Evolutionary conservation across 2,888 invertebrate species (phyloP).

Genomic region (Perizoma flavofasciatum): DNA sequence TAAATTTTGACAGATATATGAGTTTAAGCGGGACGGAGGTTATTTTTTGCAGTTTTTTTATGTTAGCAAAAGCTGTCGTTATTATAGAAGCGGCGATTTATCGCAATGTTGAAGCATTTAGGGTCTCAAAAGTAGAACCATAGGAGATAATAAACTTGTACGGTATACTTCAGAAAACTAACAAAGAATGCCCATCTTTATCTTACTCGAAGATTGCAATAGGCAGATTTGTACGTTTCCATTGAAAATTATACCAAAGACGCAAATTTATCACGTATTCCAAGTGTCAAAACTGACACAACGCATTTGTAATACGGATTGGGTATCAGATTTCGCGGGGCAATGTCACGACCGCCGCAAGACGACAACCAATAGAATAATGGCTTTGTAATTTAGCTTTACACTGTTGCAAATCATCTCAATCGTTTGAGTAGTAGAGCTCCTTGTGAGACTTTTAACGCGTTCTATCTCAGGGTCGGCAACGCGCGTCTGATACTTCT

Average conservation of each 20-base stretch:
- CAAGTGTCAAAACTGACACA: conserved; percentile 40
- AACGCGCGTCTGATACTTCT: no score
- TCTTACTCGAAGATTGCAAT: no score
- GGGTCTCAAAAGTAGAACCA: conserved; percentile 45
- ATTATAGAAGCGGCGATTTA: conserved; percentile 42
- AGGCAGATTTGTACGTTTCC: neutral
- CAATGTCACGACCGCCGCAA: conserved; percentile 32
- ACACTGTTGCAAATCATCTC: conserved; percentile 37
- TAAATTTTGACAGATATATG: conserved; percentile 67
- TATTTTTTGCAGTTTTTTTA: conserved; percentile 38
- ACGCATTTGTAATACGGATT: conserved; percentile 16
- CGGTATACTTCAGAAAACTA: conserved; percentile 4
- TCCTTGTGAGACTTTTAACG: neutral
- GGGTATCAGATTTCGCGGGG: conserved; percentile 40
- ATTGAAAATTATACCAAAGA: conserved; percentile 2
- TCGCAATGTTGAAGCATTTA: conserved; percentile 49
- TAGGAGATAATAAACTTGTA: no score
- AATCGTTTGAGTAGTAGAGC: conserved; percentile 5
- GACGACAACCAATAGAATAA: conserved; percentile 62
- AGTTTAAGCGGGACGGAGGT: conserved; percentile 43
- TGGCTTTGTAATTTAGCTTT: conserved; percentile 56
- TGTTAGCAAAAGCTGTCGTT: conserved; percentile 24
- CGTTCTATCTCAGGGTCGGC: no score
- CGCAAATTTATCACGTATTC: conserved; percentile 16
- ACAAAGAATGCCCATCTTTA: neutral